A percentile compares a stretch with the other conserved stretches of the same genome.
phyloP scores from a whole-genome alignment of 2,888 invertebrate genomes.

The Mimumesa dahlbomi region DNA sequence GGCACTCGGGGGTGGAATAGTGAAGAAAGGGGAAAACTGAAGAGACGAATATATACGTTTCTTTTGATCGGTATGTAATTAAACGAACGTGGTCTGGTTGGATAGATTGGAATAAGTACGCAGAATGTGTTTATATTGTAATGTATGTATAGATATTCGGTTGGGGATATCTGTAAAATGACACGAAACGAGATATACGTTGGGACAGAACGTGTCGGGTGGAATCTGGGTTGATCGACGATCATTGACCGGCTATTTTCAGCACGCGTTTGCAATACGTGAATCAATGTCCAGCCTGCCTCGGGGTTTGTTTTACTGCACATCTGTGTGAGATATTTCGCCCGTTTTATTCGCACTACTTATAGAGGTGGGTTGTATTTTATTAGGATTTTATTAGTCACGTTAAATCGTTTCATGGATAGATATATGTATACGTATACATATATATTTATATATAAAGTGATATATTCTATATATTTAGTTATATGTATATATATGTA shows the following conservation, averaged over 20 bases:
- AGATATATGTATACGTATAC: too few species aligned
- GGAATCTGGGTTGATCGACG: conserved; percentile 8
- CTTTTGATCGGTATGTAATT: background rate
- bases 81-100: too few species aligned
- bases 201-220: background rate
- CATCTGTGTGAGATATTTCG: background rate
- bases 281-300: background rate
- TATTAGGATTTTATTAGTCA: too few species aligned
- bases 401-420: too few species aligned
- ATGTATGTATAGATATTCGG: too few species aligned
- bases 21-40: too few species aligned
- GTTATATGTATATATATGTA: too few species aligned
- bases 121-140: background rate
- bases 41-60: too few species aligned
- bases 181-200: background rate
- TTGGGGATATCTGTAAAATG: background rate
- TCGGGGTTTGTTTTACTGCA: background rate
- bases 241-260: background rate
- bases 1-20: conserved; percentile 26
- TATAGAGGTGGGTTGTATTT: too few species aligned
- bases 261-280: background rate
- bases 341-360: background rate
- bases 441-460: too few species aligned
- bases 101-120: background rate
- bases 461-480: too few species aligned